A percentile compares a stretch with the other conserved stretches of the same genome.
phyloP scores from a whole-genome alignment of 2,113 vertebrate genomes.

The Elaphurus davidianus region DNA sequence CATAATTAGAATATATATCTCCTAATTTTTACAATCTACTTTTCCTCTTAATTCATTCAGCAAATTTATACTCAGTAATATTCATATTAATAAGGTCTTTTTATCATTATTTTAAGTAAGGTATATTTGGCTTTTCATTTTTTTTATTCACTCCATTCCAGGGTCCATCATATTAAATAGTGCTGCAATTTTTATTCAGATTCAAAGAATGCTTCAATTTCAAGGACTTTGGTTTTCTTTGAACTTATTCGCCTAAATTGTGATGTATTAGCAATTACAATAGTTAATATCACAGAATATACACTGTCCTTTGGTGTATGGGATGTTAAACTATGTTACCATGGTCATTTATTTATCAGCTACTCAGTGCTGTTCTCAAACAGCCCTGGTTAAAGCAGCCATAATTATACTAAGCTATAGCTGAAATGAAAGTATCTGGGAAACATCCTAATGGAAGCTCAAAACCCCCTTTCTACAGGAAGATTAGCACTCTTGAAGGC shows the following conservation, averaged over 20 bases:
- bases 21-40: neutral
- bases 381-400: slow-evolving; percentile 55
- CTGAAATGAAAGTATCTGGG: slow-evolving; percentile 73
- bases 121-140: slow-evolving; percentile 9
- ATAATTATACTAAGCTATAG: slow-evolving; percentile 64
- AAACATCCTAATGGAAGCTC: slow-evolving; percentile 69
- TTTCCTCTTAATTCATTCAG: neutral
- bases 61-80: neutral
- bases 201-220: slow-evolving; percentile 15
- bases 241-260: slow-evolving; percentile 54
- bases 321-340: slow-evolving; percentile 47
- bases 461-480: slow-evolving; percentile 57
- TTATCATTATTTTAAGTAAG: neutral
- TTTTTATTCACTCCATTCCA: neutral
- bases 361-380: slow-evolving; percentile 66
- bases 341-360: slow-evolving; percentile 49
- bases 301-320: slow-evolving; percentile 37
- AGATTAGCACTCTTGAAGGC: slow-evolving; percentile 66
- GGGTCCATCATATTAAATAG: neutral
- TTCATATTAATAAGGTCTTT: neutral
- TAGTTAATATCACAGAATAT: slow-evolving; percentile 67
- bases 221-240: slow-evolving; percentile 29
- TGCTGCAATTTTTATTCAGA: slow-evolving; percentile 22
- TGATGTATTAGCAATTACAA: slow-evolving; percentile 62
- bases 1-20: neutral